Evolutionary conservation across 2,888 invertebrate species (phyloP), one percentile per base, ranked within the genome.

Genomic region (Drosophila paranaensis): DNA sequence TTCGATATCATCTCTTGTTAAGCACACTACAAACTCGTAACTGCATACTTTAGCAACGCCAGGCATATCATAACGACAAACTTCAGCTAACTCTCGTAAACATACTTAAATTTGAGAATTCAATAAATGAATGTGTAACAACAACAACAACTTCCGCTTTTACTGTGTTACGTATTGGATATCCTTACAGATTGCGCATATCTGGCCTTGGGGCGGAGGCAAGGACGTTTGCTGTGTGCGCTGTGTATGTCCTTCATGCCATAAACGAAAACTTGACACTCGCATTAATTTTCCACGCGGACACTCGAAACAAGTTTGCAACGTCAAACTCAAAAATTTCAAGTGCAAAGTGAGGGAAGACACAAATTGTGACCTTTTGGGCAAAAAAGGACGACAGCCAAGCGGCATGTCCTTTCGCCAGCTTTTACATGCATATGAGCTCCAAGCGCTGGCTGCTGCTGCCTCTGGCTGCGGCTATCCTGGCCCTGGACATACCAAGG

Each of bases 21-120:
- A 76, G 72, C 77, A 77, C 63, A 51, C 30, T 39, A 76, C 66
- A 63, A 72, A 75, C n/a, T 67, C 67, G 70, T 37, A 76, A 88
- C 68, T 43, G 50, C 79, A 76, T 88, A 85, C 82, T 83, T 86
- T 80, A 88, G 69, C 65, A 71, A 79, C 77, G 62, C 74, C 70
- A 81, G 54, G 84, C 84, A 84, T 84, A 84, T 84, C 89, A 84
- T 77, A 58, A 74, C 56, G 63, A 46, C 30, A 69, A 75, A 72
- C 63, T 77, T 68, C 83, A 74, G 70, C 74, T 75, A 82, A 74
- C 75, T 76, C 87, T 76, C 87, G 71, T 72, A 88, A 64, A 71
- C 68, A 82, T 78, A 70, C 61, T 70, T 55, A 63, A 65, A 65
- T 75, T 71, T 82, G 70, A 67, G 65, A 79, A 75, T 83, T 80